Conservation (phyloP, 2,888 invertebrate genomes). For the Augiades crinisus region DNA sequence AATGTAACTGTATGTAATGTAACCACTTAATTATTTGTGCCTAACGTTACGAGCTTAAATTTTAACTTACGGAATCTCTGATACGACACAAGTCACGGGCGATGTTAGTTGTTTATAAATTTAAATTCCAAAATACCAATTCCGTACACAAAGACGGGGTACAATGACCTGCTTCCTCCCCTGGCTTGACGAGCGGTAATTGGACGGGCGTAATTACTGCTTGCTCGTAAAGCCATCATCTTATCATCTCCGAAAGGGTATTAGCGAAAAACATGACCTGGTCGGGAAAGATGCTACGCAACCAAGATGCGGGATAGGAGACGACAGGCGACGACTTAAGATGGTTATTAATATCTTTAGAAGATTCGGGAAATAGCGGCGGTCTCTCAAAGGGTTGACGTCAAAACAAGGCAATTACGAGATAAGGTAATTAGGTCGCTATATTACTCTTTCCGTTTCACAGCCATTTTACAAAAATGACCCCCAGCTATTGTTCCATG, state of each 20-base stretch:
- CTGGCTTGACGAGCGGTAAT: slow-evolving; percentile 60
- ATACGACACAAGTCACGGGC: background rate
- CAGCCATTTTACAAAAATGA: slow-evolving; percentile 30
- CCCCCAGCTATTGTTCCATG: slow-evolving; percentile 7
- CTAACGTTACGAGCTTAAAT: too few species aligned
- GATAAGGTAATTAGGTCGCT: slow-evolving; percentile 75
- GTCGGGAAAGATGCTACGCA: slow-evolving; percentile 40
- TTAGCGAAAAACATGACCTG: slow-evolving; percentile 72
- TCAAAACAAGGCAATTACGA: slow-evolving; percentile 79
- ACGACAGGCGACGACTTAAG: slow-evolving; percentile 65
- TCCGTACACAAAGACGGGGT: slow-evolving; percentile 36
- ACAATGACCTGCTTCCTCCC: slow-evolving; percentile 49
- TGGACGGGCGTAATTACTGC: slow-evolving; percentile 75
- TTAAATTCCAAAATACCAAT: slow-evolving; percentile 27
- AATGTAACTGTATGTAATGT: too few species aligned
- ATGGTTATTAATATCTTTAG: slow-evolving; percentile 78
- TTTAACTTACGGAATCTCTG: too few species aligned
- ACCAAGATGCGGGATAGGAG: slow-evolving; percentile 52
- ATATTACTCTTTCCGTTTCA: slow-evolving; percentile 52
- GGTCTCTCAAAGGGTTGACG: slow-evolving; percentile 74
- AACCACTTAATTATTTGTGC: too few species aligned
- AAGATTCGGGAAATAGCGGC: slow-evolving; percentile 68
- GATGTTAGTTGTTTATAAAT: background rate
- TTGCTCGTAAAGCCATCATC: slow-evolving; percentile 78
- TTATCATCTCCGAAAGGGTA: slow-evolving; percentile 75